A percentile compares a stretch with the other conserved stretches of the same genome.
Conservation (phyloP, 2,797 vertebrate genomes). For the Pteronotus mesoamericanus region DNA sequence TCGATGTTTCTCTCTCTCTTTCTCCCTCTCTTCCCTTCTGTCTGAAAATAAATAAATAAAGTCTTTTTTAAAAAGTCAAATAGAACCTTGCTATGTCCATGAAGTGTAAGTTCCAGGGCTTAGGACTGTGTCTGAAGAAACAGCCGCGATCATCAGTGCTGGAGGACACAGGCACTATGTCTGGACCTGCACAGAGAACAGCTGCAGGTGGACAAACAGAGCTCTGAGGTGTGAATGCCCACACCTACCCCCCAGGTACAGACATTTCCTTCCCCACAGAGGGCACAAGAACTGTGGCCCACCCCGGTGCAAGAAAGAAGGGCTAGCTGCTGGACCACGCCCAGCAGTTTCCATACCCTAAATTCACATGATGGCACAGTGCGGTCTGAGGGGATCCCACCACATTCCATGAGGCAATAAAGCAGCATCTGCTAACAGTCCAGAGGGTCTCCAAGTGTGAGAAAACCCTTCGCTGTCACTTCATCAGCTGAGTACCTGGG, state of each 20-base stretch:
- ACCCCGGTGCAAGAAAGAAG: neutral
- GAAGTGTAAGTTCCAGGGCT: neutral
- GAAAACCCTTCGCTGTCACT: neutral
- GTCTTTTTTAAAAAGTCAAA: neutral
- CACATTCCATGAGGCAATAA: neutral
- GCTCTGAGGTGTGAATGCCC: neutral
- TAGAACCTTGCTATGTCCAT: neutral
- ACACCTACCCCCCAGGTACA: neutral
- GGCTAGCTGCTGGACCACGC: neutral
- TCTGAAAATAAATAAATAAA: too few species aligned
- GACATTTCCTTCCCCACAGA: neutral
- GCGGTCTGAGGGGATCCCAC: neutral
- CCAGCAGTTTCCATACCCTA: neutral
- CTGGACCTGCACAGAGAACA: neutral
- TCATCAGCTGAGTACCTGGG: neutral
- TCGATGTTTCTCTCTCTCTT: too few species aligned
- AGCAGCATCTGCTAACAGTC: neutral
- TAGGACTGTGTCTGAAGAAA: neutral
- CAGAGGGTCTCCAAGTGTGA: neutral
- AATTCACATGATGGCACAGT: neutral
- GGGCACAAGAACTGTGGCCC: neutral
- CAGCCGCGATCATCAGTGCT: neutral
- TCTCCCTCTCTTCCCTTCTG: too few species aligned
- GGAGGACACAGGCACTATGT: neutral
- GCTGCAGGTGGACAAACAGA: neutral